These are phyloP conservation scores for Lepus townsendii DNA, from an alignment of 2,797 vertebrate genomes.

Conservation along the genomic window DNA sequence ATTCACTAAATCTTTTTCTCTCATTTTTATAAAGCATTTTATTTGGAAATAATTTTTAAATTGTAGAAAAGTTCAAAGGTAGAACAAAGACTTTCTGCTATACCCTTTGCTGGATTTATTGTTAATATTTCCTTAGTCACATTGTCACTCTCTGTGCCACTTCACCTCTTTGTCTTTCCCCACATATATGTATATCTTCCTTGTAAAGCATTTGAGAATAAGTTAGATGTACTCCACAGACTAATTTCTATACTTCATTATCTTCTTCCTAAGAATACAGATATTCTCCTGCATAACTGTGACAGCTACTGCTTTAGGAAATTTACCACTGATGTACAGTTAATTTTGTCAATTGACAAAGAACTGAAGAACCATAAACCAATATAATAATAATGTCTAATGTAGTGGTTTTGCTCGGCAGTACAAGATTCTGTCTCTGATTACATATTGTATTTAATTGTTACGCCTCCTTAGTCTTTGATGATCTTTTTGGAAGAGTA, in stretches of 20 bases:
- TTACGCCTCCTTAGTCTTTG: not conserved
- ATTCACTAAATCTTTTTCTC: not conserved
- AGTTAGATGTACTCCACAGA: not conserved
- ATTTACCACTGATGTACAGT: not conserved
- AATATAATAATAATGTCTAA: not conserved
- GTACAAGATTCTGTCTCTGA: not conserved
- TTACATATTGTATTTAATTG: not conserved
- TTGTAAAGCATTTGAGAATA: not conserved
- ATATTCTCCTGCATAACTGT: not conserved
- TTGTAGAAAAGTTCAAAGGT: conserved; percentile 28
- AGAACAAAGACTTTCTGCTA: conserved; percentile 13
- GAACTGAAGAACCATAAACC: not conserved
- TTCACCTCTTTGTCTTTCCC: not conserved
- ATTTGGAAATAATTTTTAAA: conserved; percentile 51
- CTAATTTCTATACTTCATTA: conserved; percentile 5
- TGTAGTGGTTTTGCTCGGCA: not conserved
- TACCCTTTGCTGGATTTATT: not conserved
- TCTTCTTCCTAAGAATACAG: not conserved
- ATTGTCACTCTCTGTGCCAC: not conserved
- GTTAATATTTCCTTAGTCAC: not conserved
- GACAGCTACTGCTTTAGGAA: not conserved
- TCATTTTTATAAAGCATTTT: not conserved
- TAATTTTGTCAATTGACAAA: not conserved
- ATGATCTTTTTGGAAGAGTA: not conserved
- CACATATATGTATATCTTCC: not conserved